Evolutionary conservation across 2,888 invertebrate genomes (phyloP), one percentile per base, ranked within the genome.

Genomic region (Noctua janthina): DNA sequence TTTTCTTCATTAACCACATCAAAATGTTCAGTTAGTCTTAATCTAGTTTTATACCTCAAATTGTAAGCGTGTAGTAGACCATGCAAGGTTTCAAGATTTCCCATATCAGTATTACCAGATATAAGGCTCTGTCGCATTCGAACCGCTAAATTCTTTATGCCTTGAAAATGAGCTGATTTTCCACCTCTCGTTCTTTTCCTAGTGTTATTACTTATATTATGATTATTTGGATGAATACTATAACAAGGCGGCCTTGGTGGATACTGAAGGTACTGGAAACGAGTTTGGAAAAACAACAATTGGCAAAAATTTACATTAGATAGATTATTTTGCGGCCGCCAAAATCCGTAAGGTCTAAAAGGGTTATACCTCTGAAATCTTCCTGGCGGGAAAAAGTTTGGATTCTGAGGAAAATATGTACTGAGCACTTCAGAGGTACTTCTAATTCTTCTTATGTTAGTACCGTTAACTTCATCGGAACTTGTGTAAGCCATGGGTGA

Each of bases 21-120:
- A 59, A 94, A 93, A 56, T 90, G 69, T 13, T 88, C 84, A 29
- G 92, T 93, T 23, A 96, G 85, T 68, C 91, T 88, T 72, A 96
- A 76, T 72, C 87, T 93, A 17, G 93, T 83, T 74, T 92, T 92
- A 79, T 95, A 96, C 62, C 92, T 94, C 8, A 74, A 74, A 85
- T 97, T 97, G 82, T 93, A 97, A 39, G 93, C 93, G 11, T 92
- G 84, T 23, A 96, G 88, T 17, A 96, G 88, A 76, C 84, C 92
- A 56, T 93, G 91, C 3, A 96, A 86, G 2, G 92, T 84, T 67
- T 90, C 84, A 54, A 94, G 86, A 78, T 92, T 94, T 43, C 89
- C 76, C 49, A 85, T 79, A 35, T 92, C 89, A 1, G 72, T 83
- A 74, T 88, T 90, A 2, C 92, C 92, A 51, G 84, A 69, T 54